Percentiles rank a stretch among this genome's conserved stretches.
phyloP scores from a whole-genome alignment of 1,140 invertebrate genomes.

The Diabrotica undecimpunctata region DNA sequence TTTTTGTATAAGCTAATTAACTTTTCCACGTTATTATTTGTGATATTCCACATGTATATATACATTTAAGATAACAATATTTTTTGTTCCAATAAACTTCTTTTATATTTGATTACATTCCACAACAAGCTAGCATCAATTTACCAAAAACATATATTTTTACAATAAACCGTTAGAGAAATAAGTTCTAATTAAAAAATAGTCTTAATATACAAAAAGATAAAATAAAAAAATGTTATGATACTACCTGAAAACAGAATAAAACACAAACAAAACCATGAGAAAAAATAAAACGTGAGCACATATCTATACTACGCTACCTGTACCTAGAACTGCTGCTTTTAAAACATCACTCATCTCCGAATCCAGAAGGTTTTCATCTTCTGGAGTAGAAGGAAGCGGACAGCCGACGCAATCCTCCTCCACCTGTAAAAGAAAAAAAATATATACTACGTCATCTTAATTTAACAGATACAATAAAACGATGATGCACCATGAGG shows the following conservation, averaged over 20 bases:
- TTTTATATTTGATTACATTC: too few species aligned
- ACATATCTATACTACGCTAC: constrained; percentile 42
- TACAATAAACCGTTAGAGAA: too few species aligned
- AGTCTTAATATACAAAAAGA: too few species aligned
- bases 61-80: too few species aligned
- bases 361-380: constrained; percentile 74
- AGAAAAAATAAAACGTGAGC: constrained; percentile 1
- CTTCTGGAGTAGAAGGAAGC: constrained; percentile 80
- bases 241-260: neutral
- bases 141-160: too few species aligned
- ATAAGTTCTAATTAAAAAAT: too few species aligned
- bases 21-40: too few species aligned
- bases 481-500: neutral
- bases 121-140: too few species aligned
- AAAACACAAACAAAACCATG: constrained; percentile 14
- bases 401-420: constrained; percentile 78
- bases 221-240: neutral
- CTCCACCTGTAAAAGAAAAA: constrained; percentile 53
- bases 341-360: constrained; percentile 81
- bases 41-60: too few species aligned
- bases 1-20: too few species aligned
- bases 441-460: neutral
- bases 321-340: constrained; percentile 67
- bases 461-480: neutral
- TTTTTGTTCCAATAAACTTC: too few species aligned